Evolutionary conservation across 2,888 invertebrate genomes (phyloP).

Genomic region (Proisotoma minuta): DNA sequence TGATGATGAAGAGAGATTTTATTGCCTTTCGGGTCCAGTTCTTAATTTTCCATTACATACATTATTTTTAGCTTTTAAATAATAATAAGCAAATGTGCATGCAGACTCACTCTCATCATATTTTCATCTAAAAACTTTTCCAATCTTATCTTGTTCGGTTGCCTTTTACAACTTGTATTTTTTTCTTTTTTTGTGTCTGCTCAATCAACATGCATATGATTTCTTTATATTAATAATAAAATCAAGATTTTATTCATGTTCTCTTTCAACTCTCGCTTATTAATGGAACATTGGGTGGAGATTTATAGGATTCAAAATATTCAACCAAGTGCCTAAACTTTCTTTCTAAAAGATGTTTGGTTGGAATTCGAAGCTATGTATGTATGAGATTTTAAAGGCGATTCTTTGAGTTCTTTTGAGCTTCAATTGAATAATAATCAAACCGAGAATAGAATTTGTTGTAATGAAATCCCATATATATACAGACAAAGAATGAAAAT

Average conservation of each 20-base stretch:
- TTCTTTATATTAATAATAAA: neutral
- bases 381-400: no score
- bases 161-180: neutral
- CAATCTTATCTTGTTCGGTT: neutral
- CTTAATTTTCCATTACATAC: conserved; percentile 14
- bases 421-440: no score
- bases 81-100: conserved; percentile 4
- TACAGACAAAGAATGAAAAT: no score
- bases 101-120: neutral
- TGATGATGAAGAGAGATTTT: conserved; percentile 4
- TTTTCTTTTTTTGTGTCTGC: neutral
- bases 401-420: neutral
- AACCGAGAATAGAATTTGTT: no score
- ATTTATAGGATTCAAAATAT: conserved; percentile 8
- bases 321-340: neutral
- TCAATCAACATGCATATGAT: neutral
- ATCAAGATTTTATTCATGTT: conserved; percentile 1
- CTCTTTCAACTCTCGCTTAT: neutral
- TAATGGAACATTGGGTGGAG: conserved; percentile 16
- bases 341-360: neutral
- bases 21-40: neutral
- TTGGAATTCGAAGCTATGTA: no score
- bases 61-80: conserved; percentile 18
- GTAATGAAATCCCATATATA: no score
- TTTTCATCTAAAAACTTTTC: neutral